phyloP scores from a whole-genome alignment of 2,113 vertebrate species.

The Pseudorasbora parva region DNA sequence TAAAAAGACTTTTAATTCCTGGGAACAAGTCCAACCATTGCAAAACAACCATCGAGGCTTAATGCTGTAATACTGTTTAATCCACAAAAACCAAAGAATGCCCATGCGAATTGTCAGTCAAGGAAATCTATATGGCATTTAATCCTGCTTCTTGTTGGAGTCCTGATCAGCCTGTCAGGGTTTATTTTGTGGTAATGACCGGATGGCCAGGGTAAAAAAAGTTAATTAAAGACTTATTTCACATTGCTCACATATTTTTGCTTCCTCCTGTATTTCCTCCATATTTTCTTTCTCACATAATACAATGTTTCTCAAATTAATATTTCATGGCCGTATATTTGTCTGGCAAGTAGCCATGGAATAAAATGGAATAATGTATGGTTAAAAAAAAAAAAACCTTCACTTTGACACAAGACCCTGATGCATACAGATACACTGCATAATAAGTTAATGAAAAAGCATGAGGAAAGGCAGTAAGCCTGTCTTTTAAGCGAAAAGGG shows the following conservation, averaged over 20 bases:
- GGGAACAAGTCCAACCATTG: conserved; percentile 2
- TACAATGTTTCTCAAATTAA: neutral
- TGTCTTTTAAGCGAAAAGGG: neutral
- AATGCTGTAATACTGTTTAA: conserved; percentile 19
- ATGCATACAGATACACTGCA: too few species aligned
- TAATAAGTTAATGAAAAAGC: too few species aligned
- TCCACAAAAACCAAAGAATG: neutral
- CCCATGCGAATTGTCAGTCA: neutral
- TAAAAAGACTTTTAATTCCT: conserved; percentile 13
- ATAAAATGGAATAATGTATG: too few species aligned
- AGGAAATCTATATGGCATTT: neutral
- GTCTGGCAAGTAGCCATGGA: too few species aligned
- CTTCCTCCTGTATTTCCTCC: neutral
- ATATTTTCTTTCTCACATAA: neutral
- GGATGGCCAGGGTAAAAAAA: neutral
- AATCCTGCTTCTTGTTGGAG: neutral
- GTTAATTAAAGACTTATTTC: neutral
- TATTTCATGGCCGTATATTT: too few species aligned
- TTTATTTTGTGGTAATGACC: neutral
- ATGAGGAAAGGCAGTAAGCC: too few species aligned
- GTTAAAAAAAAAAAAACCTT: too few species aligned
- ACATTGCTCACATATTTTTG: neutral
- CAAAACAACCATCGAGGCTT: neutral
- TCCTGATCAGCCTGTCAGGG: neutral
- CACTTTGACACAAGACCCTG: too few species aligned